These are phyloP conservation scores for Octodon degus DNA, from an alignment of 2,113 vertebrate genomes.

Conservation along the genomic window DNA sequence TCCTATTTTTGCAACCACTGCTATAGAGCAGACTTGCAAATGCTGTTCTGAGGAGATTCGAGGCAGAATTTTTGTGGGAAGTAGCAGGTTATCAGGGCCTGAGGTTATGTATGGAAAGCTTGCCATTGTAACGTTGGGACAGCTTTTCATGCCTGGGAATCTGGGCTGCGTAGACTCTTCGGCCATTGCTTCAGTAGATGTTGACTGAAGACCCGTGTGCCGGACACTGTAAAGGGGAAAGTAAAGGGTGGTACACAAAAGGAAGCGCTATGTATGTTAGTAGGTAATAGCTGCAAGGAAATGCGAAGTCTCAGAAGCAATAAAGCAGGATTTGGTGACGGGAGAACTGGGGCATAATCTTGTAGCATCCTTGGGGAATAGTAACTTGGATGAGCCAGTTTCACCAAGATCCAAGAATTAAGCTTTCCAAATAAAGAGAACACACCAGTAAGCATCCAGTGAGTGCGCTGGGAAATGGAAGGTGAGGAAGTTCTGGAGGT, in stretches of 20 bases:
- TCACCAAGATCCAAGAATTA: neutral
- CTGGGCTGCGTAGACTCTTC: neutral
- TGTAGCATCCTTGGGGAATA: neutral
- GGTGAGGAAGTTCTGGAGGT: neutral
- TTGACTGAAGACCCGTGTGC: neutral
- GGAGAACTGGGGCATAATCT: neutral
- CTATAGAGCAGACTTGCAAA: neutral
- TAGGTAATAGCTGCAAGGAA: neutral
- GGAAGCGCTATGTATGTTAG: neutral
- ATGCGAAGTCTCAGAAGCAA: neutral
- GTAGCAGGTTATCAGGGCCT: neutral
- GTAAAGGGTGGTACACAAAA: neutral
- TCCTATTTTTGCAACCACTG: neutral
- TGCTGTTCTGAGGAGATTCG: neutral
- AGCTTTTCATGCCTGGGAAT: neutral
- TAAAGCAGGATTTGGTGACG: neutral
- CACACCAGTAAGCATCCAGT: neutral
- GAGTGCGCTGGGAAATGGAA: neutral
- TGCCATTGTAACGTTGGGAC: neutral
- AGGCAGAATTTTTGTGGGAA: constrained; percentile 1
- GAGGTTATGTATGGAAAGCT: rapidly evolving
- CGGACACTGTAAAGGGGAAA: neutral
- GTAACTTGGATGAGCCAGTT: neutral
- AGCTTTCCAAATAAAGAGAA: neutral
- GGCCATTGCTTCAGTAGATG: neutral